Evolutionary conservation across 2,797 vertebrate species (phyloP), one percentile per base, ranked within the genome.

Genomic region (Hippopotamyrus pictus): DNA sequence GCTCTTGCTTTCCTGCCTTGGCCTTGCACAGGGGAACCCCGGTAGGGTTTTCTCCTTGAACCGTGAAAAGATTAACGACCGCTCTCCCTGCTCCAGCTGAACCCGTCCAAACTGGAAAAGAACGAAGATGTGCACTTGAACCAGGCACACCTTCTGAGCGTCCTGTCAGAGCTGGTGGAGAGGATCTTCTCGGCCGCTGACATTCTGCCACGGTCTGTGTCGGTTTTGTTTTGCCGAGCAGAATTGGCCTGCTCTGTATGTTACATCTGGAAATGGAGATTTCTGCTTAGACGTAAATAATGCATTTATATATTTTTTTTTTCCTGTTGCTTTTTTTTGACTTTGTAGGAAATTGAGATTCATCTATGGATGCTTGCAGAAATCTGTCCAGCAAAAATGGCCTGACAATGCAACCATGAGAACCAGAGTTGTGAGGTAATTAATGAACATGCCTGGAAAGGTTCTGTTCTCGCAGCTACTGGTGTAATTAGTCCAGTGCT

Each of bases 171-270:
- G 91, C 92, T 99, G 92, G 98, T 99, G 92, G 98, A 99, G 94
- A 99, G 98, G 91, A 99, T 99, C 94, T 99, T 99, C 94, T 98
- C 99, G 97, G 98, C 99, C 94, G 97, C 98, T 90, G 99, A 99
- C 94, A 99, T 99, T 94, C 94, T 99, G n/a, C 99, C 99, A 88
- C 97, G 97, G 99, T 99, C 0, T 1, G 14, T 41, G 73, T 2
- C 6, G 37, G 17, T 76, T 41, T 41, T 0, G 73, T 37, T 19
- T 76, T 41, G 12, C 14, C 0, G 14, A 76, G 33, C 33, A 1
- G 17, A 41, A 3, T 19, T 79, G 6, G 73, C 14, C 5, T 19
- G 73, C 73, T 79, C 5, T 2, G 0, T 17, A 2, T 76, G 33
- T 37, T 14, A 5, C 6, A n/a, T 79, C 14, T 79, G 73, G 5